A percentile compares a stretch with the other conserved stretches of the same genome.
These are phyloP conservation scores for Myotis planiceps DNA, from an alignment of 2,797 vertebrate species.

Conservation along the genomic window DNA sequence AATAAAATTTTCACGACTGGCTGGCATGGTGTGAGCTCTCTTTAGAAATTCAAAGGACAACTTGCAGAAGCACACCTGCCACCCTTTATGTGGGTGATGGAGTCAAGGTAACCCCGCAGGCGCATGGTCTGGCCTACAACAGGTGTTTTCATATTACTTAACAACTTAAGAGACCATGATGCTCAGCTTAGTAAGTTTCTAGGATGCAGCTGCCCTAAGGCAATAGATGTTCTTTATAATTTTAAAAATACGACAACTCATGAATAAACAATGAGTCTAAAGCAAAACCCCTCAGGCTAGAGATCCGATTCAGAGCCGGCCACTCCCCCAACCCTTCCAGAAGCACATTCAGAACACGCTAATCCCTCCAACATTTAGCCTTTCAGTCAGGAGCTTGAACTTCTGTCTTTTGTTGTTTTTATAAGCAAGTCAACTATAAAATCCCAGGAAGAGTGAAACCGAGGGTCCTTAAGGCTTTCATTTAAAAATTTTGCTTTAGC, in stretches of 20 bases:
- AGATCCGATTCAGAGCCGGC: not conserved
- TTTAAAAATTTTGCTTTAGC: not conserved
- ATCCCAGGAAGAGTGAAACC: not conserved
- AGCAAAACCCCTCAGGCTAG: constrained; percentile 37
- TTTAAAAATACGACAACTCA: constrained; percentile 26
- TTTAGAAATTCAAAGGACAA: not conserved
- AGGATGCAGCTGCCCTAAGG: not conserved
- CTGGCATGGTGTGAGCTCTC: accelerated
- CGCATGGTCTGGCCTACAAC: not conserved
- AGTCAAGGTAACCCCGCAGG: not conserved
- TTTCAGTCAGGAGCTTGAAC: not conserved
- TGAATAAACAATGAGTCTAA: constrained; percentile 69
- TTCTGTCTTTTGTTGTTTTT: not conserved
- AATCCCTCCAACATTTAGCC: accelerated
- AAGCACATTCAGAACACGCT: not conserved
- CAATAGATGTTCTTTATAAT: constrained; percentile 50
- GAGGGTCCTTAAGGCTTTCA: not conserved
- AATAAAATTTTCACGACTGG: not conserved
- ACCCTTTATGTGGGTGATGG: accelerated
- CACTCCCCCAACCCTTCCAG: not conserved
- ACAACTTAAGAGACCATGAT: not conserved
- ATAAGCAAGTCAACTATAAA: not conserved
- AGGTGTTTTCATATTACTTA: not conserved
- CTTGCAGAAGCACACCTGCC: not conserved
- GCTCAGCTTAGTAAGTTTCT: not conserved